These are phyloP conservation scores for Neostethus bicornis DNA, from an alignment of 2,797 vertebrate genomes.

Conservation along the genomic window DNA sequence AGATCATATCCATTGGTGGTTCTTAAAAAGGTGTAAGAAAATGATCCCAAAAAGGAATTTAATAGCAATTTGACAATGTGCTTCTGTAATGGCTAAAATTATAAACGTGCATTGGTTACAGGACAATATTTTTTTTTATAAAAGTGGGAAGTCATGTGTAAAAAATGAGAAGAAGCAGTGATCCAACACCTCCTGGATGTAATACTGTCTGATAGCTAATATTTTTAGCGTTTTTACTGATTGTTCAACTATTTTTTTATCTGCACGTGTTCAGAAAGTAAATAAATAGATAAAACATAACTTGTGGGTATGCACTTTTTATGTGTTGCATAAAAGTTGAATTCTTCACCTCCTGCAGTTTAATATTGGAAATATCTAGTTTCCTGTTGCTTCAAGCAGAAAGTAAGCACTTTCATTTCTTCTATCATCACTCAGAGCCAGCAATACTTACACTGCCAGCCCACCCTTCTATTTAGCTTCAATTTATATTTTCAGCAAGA, in stretches of 20 bases:
- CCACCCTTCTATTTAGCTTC: background rate
- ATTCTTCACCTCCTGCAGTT: constrained; percentile 1
- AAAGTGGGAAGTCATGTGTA: constrained; percentile 2
- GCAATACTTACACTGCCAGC: background rate
- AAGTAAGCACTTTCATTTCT: constrained; percentile 20
- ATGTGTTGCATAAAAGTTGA: background rate
- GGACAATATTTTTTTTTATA: background rate
- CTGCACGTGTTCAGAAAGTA: constrained; percentile 9
- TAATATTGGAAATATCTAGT: constrained; percentile 1
- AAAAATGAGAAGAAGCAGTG: constrained; percentile 9
- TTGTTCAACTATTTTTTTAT: constrained; percentile 34
- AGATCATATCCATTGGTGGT: too few relatives aligned
- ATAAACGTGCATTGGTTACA: background rate
- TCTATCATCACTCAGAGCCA: constrained; percentile 8
- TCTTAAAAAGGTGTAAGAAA: too few relatives aligned
- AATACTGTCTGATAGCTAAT: constrained; percentile 10
- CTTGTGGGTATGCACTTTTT: background rate
- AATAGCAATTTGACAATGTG: too few relatives aligned
- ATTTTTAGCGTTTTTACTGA: constrained; percentile 57
- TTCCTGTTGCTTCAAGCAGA: constrained; percentile 16
- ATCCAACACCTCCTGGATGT: constrained; percentile 7
- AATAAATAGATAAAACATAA: background rate
- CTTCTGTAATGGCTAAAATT: background rate
- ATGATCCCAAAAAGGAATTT: too few relatives aligned
- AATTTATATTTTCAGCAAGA: too few relatives aligned